phyloP scores from a whole-genome alignment of 2,797 vertebrate genomes.

The Limosa lapponica region DNA sequence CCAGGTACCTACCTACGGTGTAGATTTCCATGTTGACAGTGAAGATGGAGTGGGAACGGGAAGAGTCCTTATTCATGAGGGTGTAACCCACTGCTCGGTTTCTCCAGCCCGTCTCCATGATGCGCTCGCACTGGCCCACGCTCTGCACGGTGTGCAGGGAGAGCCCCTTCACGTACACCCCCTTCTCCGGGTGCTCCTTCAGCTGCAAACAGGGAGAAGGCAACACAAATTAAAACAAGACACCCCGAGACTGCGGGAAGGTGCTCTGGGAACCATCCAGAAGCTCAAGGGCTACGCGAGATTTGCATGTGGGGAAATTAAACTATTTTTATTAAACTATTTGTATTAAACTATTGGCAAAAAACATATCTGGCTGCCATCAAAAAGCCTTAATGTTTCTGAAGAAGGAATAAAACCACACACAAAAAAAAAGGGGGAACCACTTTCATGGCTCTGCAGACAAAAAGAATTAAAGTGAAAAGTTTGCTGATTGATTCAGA shows the following conservation, averaged over 20 bases:
- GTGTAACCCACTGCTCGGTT: constrained; percentile 89
- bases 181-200: constrained; percentile 89
- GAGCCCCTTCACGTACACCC: constrained; percentile 86
- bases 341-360: too few species aligned
- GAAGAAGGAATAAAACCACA: not conserved
- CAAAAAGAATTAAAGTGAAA: not conserved
- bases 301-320: not conserved
- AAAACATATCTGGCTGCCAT: not conserved
- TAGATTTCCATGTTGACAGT: constrained; percentile 90
- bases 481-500: not conserved
- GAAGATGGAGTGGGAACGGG: constrained; percentile 91
- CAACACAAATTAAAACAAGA: not conserved
- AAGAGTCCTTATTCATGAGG: constrained; percentile 92
- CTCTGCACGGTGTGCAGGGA: constrained; percentile 88
- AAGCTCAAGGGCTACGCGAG: fast-evolving
- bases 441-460: not conserved
- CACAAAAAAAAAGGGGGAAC: not conserved
- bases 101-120: constrained; percentile 87
- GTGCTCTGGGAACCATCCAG: fast-evolving
- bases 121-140: constrained; percentile 84
- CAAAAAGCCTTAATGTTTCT: not conserved
- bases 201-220: constrained; percentile 74
- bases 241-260: fast-evolving
- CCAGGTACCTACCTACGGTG: constrained; percentile 74
- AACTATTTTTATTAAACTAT: not conserved